Evolutionary conservation across 2,888 invertebrate genomes (phyloP), one percentile per base, ranked within the genome.

Genomic region (Epinotia brunnichana): DNA sequence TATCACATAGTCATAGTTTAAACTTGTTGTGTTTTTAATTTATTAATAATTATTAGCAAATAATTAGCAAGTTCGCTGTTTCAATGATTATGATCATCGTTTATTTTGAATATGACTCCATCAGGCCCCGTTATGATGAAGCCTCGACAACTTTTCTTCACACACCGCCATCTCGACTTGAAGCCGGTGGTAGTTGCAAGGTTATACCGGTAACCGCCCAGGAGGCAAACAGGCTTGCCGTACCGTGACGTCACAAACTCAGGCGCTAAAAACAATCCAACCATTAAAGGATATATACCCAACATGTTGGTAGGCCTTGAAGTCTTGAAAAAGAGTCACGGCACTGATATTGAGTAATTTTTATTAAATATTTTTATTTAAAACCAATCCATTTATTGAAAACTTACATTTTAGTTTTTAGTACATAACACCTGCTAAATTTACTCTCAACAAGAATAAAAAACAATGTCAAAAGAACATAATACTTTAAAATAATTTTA

Each of bases 131-230:
- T 63, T n/a, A 51, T 51, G 4, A 63, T 9, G 24, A 29, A 9
- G n/a, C 51, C 63, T 9, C 63, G 51, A 17, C 63, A 63, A 0
- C 29, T 63, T 17, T 63, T 35, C 51, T 63, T 63, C 5, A 64
- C 64, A 35, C 64, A 64, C 15, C 54, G 53, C 85, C 85, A 86
- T 62, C 77, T 74, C 0, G 76, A 76, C 2, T 75, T 75, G 4
- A 66, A 57, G 0, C 81, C 82, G 13, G 19, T 13, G 64, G 39
- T 54, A 2, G 24, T 19, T 3, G 64, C 29, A 13, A 19, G 35
- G 64, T 64, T 64, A 15, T 39, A 64, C 9, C 64, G 64, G 35
- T 64, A 35, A 10, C 53, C 53, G 19, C 19, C 64, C 17, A 64
- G 13, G 13, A 64, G 39, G 51, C 51, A 53, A 19, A 53, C 64